Evolutionary conservation across 2,888 invertebrate genomes (phyloP).

Genomic region (Lasioglossum marginatum): DNA sequence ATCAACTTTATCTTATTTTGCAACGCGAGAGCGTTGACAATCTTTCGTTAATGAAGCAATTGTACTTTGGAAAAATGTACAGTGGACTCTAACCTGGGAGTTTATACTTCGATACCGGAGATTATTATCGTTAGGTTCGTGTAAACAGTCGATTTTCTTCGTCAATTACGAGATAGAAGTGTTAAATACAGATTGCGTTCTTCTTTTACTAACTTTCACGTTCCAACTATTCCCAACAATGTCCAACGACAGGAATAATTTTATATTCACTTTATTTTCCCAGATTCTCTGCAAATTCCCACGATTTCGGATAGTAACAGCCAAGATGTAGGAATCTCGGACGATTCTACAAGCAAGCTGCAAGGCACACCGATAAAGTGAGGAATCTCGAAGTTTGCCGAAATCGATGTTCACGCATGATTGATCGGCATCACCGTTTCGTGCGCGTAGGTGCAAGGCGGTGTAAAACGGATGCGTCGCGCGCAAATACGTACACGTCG

Average conservation of each 20-base stretch:
- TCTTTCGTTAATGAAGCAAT: not conserved
- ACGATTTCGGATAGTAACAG: not conserved
- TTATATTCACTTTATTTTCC: not conserved
- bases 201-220: no score
- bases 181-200: no score
- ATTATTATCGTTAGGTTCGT: not conserved
- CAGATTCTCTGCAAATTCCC: not conserved
- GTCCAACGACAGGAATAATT: not conserved
- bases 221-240: not conserved
- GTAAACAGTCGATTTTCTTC: not conserved
- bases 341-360: not conserved
- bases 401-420: constrained; percentile 58
- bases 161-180: not conserved
- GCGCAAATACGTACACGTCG: constrained; percentile 24
- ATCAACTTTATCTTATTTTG: not conserved
- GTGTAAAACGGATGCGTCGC: constrained; percentile 46
- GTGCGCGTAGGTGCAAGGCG: constrained; percentile 36
- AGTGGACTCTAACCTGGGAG: not conserved
- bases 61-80: not conserved
- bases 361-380: constrained; percentile 28
- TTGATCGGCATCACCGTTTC: constrained; percentile 45
- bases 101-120: not conserved
- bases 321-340: not conserved
- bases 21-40: not conserved
- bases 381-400: constrained; percentile 46